A percentile compares a stretch with the other conserved stretches of the same genome.
phyloP scores from a whole-genome alignment of 2,797 vertebrate species.

The Microctenopoma steveboyesi region DNA sequence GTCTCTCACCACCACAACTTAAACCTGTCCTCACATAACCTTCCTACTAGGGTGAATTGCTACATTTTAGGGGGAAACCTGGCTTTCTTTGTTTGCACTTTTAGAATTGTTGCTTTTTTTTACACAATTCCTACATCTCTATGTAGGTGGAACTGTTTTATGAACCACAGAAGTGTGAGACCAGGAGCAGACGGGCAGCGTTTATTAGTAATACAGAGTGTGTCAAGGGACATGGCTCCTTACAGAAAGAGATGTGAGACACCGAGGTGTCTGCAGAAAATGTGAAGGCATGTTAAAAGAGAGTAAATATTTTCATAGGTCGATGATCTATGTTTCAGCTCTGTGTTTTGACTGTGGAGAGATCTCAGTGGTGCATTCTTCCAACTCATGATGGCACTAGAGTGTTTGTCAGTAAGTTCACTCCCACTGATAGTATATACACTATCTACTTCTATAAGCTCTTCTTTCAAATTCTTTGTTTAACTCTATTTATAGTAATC shows the following conservation, averaged over 20 bases:
- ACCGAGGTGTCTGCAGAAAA: not conserved
- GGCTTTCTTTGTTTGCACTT: not conserved
- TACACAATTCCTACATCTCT: constrained; percentile 10
- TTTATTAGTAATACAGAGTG: constrained; percentile 31
- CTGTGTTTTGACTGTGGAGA: not conserved
- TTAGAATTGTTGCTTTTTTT: no score
- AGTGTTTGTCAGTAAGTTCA: not conserved
- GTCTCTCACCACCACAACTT: not conserved
- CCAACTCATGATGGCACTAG: not conserved
- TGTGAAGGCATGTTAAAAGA: not conserved
- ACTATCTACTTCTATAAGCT: not conserved
- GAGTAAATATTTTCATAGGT: constrained; percentile 5
- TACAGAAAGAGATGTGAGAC: constrained; percentile 27
- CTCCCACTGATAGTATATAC: not conserved
- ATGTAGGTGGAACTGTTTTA: not conserved
- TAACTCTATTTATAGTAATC: no score
- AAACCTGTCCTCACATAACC: no score
- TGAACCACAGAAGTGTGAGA: constrained; percentile 18
- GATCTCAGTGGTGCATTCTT: not conserved
- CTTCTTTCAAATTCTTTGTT: not conserved
- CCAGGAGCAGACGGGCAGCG: constrained; percentile 23
- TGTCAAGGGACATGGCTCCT: constrained; percentile 29
- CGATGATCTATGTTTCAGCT: constrained; percentile 8
- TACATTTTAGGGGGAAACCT: no score
- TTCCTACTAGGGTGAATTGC: no score